A percentile compares a stretch with the other conserved stretches of the same genome.
Evolutionary conservation across 1,140 invertebrate species (phyloP).

Genomic region (Anastrepha ludens): DNA sequence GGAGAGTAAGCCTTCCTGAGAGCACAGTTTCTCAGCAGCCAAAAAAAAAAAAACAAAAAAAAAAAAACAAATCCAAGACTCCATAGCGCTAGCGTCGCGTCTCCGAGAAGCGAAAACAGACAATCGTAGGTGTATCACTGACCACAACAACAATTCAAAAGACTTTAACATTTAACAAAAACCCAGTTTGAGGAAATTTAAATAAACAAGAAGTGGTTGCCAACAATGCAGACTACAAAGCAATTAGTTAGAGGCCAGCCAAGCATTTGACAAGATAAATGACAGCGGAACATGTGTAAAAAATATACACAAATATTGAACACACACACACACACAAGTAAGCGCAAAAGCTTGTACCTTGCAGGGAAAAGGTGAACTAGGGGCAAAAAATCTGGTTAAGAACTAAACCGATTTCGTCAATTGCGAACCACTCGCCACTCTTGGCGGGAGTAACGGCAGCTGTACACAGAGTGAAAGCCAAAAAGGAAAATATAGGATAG

Average conservation of each 20-base stretch:
- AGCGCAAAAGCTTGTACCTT: too few species aligned
- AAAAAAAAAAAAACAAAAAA: too few species aligned
- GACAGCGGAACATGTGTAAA: background rate
- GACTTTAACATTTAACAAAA: background rate
- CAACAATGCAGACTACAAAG: background rate
- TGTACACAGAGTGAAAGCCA: background rate
- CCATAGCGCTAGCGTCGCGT: too few species aligned
- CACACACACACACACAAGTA: too few species aligned
- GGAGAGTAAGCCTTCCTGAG: too few species aligned
- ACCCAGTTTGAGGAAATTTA: background rate
- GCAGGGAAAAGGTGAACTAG: too few species aligned
- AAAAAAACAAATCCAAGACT: too few species aligned
- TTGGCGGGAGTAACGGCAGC: background rate
- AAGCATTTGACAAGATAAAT: conserved; percentile 15
- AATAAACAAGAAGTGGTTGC: background rate
- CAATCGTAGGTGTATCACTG: background rate
- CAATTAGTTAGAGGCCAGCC: conserved; percentile 19
- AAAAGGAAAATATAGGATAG: background rate
- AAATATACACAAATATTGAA: too few species aligned
- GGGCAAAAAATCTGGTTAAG: too few species aligned
- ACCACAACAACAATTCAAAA: background rate
- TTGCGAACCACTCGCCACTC: background rate
- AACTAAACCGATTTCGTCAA: too few species aligned
- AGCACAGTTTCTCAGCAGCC: too few species aligned
- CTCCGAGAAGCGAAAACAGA: too few species aligned